Evolutionary conservation across 2,888 invertebrate genomes (phyloP).

Genomic region (Xestia rhomboidea): DNA sequence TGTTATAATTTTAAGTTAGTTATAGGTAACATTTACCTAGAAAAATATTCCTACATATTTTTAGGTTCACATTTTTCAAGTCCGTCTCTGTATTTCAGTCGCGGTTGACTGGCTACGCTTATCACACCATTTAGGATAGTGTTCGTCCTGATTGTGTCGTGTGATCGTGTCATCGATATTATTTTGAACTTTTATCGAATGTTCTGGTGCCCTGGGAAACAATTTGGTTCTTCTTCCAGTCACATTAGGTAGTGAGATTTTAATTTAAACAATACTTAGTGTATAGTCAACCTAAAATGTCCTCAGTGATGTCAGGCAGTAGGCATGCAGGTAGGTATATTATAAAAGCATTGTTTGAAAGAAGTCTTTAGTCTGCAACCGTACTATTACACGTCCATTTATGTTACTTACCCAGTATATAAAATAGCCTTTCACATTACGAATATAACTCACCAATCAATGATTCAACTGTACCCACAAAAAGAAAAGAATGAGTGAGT

Average conservation of each 20-base stretch:
- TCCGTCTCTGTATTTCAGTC: neutral
- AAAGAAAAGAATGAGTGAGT: too few relatives aligned
- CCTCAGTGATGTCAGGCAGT: neutral
- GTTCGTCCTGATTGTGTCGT: neutral
- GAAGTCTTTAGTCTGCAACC: neutral
- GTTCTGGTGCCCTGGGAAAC: constrained; percentile 30
- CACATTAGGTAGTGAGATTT: constrained; percentile 15
- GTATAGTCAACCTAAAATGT: neutral
- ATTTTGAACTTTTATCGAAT: neutral
- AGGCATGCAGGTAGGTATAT: neutral
- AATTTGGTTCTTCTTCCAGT: neutral
- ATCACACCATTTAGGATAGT: constrained; percentile 21
- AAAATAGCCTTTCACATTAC: too few relatives aligned
- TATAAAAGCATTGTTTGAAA: neutral
- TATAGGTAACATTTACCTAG: neutral
- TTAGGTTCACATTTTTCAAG: neutral
- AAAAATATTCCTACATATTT: neutral
- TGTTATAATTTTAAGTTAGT: too few relatives aligned
- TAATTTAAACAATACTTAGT: neutral
- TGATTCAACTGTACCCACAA: neutral
- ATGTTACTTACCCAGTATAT: too few relatives aligned
- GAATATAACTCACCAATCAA: neutral
- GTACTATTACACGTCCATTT: neutral
- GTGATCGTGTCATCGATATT: constrained; percentile 6
- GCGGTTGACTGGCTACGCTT: neutral